phyloP scores from a whole-genome alignment of 2,797 vertebrate genomes.

The Macropus fuliginosus region DNA sequence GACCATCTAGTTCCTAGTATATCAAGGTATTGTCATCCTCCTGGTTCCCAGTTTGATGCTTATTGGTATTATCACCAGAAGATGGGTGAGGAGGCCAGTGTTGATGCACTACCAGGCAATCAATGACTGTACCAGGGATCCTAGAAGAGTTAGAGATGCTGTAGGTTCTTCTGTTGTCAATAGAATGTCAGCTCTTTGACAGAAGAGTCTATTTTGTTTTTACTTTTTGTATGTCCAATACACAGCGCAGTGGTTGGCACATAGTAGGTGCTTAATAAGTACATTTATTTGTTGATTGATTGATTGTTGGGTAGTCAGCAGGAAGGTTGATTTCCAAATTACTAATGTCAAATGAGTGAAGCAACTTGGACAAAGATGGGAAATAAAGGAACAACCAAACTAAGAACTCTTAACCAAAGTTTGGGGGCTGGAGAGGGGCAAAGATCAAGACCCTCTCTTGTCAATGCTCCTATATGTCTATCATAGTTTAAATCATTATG shows the following conservation, averaged over 20 bases:
- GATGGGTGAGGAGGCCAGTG: neutral
- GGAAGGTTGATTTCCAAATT: neutral
- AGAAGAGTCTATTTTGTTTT: neutral
- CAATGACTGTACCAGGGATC: neutral
- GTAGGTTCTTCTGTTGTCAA: neutral
- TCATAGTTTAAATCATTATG: neutral
- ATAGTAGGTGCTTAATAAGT: neutral
- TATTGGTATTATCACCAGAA: neutral
- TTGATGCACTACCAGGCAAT: neutral
- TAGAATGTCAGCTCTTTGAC: neutral
- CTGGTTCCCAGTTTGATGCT: neutral
- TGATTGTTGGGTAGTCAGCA: neutral
- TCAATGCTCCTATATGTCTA: neutral
- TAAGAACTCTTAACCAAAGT: neutral
- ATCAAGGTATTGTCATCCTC: neutral
- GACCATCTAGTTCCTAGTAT: conserved; percentile 2
- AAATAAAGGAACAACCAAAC: neutral
- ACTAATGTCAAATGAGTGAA: neutral
- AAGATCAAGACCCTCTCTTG: neutral
- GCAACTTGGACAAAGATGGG: neutral
- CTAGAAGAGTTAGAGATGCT: neutral
- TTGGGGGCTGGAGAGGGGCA: neutral
- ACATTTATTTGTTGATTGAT: neutral
- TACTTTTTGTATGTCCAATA: neutral
- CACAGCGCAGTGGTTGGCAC: neutral